Percentiles rank a stretch among this genome's conserved stretches.
Evolutionary conservation across 2,113 vertebrate genomes (phyloP).

Genomic region (Cyanocitta stelleri): DNA sequence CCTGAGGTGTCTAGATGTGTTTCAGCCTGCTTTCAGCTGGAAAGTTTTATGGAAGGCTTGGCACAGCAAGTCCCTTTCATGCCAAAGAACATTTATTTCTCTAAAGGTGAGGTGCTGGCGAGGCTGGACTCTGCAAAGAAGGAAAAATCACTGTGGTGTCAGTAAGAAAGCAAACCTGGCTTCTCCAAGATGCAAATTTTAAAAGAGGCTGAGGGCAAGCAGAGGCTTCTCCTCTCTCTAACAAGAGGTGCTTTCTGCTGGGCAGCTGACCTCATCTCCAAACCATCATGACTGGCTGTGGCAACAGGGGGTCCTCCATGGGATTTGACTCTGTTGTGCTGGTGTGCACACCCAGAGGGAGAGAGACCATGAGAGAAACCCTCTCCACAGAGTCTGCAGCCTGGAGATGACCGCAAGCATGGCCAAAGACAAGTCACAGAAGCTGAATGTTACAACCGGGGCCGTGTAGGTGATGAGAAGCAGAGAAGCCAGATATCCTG

Average conservation of each 20-base stretch:
- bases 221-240: neutral
- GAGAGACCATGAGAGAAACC: neutral
- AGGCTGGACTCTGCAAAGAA: neutral
- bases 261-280: neutral
- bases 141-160: neutral
- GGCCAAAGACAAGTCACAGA: neutral
- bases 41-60: neutral
- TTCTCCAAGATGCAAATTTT: neutral
- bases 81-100: neutral
- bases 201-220: neutral
- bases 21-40: neutral
- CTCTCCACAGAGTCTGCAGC: neutral
- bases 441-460: neutral
- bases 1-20: neutral
- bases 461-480: fast-evolving
- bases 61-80: neutral
- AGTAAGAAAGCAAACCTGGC: neutral
- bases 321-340: neutral
- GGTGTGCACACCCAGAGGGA: neutral
- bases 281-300: fast-evolving
- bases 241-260: neutral
- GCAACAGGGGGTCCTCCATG: neutral
- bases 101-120: neutral
- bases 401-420: neutral
- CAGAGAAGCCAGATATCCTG: neutral